Evolutionary conservation across 2,797 vertebrate genomes (phyloP), one percentile per base, ranked within the genome.

Genomic region (Cuculus canorus): DNA sequence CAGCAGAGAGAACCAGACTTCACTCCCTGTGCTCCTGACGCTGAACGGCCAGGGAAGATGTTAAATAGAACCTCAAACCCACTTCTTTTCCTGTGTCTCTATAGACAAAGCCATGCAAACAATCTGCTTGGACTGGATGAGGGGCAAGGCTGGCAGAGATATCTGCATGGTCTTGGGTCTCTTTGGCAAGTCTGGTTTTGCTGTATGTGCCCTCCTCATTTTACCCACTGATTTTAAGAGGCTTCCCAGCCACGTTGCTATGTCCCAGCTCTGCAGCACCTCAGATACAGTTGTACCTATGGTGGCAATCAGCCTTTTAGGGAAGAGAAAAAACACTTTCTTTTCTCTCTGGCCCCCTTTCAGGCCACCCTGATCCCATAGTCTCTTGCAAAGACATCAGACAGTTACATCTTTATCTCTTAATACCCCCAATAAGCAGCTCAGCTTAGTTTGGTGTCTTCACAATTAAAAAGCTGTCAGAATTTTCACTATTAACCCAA

Each of bases 291-390:
- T 3, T 37, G 19, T 2, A 45, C 72, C 41, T 11, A 2, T 0
- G 22, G 35, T 0, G 52, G 35, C 52, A 65, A 82, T n/a, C 0
- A 0, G 47, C 15, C 30, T 76, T 64, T 39, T 5, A 50, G 50
- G 27, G 28, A 16, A 71, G 21, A 6, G 60, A 59, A 86, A 86
- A 60, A 35, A 13, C 3, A 12, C 9, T n/a, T 35, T 32, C 21
- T 86, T 54, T 11, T 59, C n/a, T 72, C 47, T 47, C 33, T 76
- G 54, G 19, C 18, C 21, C 69, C n/a, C 30, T 9, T 0, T 27
- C 47, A 63, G 52, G 64, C n/a, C 59, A 37, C 28, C 30, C 0
- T 6, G 37, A 64, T 70, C n/a, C 33, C 53, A 5, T 45, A 41
- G 48, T 66, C 56, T 30, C 28, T 73, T 25, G 70, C 1, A 4